phyloP scores from a whole-genome alignment of 2,113 vertebrate species.

The Pelobates fuscus region DNA sequence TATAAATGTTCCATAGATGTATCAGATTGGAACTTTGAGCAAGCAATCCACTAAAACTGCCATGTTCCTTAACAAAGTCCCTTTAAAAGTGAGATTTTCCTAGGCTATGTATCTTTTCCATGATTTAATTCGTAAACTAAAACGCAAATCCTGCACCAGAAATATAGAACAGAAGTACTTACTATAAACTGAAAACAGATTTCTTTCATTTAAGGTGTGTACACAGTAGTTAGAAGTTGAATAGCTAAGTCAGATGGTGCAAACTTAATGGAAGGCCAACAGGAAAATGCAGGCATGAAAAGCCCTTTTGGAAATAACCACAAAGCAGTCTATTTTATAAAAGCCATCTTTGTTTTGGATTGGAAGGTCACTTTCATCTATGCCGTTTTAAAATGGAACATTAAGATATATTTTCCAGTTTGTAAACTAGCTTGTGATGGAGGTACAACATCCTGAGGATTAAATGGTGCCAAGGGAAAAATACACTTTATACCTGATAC shows the following conservation, averaged over 20 bases:
- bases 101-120: too few species aligned
- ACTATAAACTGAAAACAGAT: not conserved
- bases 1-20: too few species aligned
- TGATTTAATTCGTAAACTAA: too few species aligned
- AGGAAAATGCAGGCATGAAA: not conserved
- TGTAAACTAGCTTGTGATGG: conserved; percentile 28
- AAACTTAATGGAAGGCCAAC: not conserved
- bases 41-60: too few species aligned
- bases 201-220: not conserved
- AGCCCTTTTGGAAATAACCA: not conserved
- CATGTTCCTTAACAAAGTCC: too few species aligned
- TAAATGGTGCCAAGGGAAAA: conserved; percentile 27
- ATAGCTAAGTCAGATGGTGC: not conserved
- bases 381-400: conserved; percentile 22
- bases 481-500: conserved; percentile 39
- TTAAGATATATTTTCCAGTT: conserved; percentile 40
- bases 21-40: too few species aligned
- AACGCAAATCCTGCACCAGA: not conserved
- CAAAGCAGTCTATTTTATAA: conserved; percentile 8
- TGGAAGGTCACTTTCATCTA: conserved; percentile 23
- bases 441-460: not conserved
- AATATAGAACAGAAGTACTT: not conserved
- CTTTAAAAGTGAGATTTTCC: too few species aligned
- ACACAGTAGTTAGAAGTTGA: not conserved
- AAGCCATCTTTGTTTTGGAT: conserved; percentile 14